These are phyloP conservation scores for Megamerina dolium DNA, from an alignment of 2,888 invertebrate genomes.

Conservation along the genomic window DNA sequence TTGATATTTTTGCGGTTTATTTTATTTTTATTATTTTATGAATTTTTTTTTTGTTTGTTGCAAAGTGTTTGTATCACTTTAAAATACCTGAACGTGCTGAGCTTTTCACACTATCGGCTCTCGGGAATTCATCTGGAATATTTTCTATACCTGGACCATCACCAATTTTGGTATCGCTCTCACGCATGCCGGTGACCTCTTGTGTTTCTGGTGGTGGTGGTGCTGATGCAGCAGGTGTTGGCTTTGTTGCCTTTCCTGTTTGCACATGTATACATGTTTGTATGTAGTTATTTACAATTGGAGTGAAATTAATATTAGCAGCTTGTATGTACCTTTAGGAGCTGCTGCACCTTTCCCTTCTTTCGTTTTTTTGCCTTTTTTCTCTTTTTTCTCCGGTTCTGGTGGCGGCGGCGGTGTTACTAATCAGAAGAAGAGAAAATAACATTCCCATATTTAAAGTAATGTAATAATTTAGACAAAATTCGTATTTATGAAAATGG, in stretches of 20 bases:
- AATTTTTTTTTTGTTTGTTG: too few relatives aligned
- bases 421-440: slow-evolving; percentile 1
- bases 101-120: slow-evolving; percentile 3
- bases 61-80: too few relatives aligned
- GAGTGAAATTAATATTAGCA: too few relatives aligned
- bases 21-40: too few relatives aligned
- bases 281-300: too few relatives aligned
- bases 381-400: slow-evolving; percentile 39
- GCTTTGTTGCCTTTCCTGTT: background rate
- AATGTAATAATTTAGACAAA: too few relatives aligned
- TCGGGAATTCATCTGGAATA: background rate
- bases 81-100: slow-evolving; percentile 7
- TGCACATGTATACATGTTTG: slow-evolving; percentile 27
- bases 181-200: too few relatives aligned
- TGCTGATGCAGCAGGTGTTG: background rate
- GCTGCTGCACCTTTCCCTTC: slow-evolving; percentile 5
- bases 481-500: too few relatives aligned
- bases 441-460: too few relatives aligned
- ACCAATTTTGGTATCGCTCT: too few relatives aligned
- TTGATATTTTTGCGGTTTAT: too few relatives aligned
- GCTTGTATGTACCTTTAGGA: background rate
- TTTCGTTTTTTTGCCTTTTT: slow-evolving; percentile 33
- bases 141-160: background rate
- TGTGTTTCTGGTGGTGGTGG: background rate
- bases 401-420: slow-evolving; percentile 49